Evolutionary conservation across 2,113 vertebrate species (phyloP), one percentile per base, ranked within the genome.

Genomic region (Phrynosoma platyrhinos): DNA sequence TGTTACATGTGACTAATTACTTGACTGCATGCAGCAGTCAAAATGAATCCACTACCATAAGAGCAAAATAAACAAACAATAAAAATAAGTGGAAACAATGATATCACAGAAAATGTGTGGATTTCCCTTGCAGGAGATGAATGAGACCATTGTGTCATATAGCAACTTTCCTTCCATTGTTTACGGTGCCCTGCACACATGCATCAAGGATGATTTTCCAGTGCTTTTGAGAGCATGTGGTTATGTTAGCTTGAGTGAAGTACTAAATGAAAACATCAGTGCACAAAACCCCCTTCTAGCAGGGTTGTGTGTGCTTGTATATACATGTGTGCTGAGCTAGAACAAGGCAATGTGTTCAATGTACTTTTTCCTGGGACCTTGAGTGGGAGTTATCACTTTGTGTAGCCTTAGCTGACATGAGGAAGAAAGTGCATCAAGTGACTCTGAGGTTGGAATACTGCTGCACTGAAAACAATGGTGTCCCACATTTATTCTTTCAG

Each of bases 31-130:
- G 9, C 72, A 77, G 55, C 84, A 85, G 32, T 62, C 25, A 18
- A 85, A 47, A 52, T 32, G 74, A 77, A 85, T 85, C 47, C 42
- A 21, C 30, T 77, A 40, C 25, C 58, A 58, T 42, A 62, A 2
- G 55, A 85, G 52, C 21, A 64, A 30, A 64, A 68, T 16, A 23
- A 42, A 64, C 23, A 23, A 40, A 62, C 23, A 55, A 81, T 12
- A 40, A 52, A 84, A 74, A 55, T 23, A 84, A 53, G 32, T 86
- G 62, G 84, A 86, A 79, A 86, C 84, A 86, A 68, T 86, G 84
- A 86, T 66, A 86, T 79, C 84, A 86, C 42, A 86, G 42, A 69
- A 42, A 86, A 53, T 14, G 30, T 68, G 62, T 79, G 84, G 84
- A 79, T 86, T 86, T 86, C 75, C 84, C 55, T 78, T 75, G 58